Conservation (phyloP, 2,113 vertebrate genomes). For the Aegypius monachus region DNA sequence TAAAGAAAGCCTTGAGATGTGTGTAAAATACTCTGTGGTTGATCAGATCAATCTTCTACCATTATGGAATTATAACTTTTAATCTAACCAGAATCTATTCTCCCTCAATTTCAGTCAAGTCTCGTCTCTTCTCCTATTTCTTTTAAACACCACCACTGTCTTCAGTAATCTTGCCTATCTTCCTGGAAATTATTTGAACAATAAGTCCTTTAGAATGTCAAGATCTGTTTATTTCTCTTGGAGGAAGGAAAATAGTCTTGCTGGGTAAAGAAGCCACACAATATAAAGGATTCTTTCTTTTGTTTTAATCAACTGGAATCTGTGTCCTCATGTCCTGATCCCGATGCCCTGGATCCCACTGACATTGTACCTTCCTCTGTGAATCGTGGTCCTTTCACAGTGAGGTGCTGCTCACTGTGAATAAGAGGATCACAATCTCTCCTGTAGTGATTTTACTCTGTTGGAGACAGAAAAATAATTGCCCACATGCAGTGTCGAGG, state of each 20-base stretch:
- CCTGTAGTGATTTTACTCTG: not conserved
- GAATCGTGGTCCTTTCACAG: not conserved
- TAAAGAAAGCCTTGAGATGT: not conserved
- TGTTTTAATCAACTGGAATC: conserved; percentile 33
- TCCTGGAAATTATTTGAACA: conserved; percentile 47
- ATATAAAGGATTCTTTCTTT: conserved; percentile 32
- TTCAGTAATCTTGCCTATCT: conserved; percentile 18
- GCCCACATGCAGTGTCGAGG: not conserved
- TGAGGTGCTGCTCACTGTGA: not conserved
- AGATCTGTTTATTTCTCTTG: conserved; percentile 57
- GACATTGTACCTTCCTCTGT: not conserved
- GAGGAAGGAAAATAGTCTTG: conserved; percentile 27
- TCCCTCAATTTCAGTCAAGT: conserved; percentile 11
- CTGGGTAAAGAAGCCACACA: not conserved
- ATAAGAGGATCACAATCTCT: not conserved
- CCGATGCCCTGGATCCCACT: not conserved
- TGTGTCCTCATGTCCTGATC: not conserved
- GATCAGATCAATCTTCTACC: conserved; percentile 42
- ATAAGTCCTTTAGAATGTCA: conserved; percentile 38
- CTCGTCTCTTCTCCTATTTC: not conserved
- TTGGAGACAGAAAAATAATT: not conserved
- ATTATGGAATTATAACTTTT: conserved; percentile 42
- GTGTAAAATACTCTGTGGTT: not conserved
- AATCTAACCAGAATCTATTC: conserved; percentile 13
- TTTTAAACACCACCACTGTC: conserved; percentile 21